Conservation (phyloP, 2,888 invertebrate species). For the Brenthis hecate region DNA sequence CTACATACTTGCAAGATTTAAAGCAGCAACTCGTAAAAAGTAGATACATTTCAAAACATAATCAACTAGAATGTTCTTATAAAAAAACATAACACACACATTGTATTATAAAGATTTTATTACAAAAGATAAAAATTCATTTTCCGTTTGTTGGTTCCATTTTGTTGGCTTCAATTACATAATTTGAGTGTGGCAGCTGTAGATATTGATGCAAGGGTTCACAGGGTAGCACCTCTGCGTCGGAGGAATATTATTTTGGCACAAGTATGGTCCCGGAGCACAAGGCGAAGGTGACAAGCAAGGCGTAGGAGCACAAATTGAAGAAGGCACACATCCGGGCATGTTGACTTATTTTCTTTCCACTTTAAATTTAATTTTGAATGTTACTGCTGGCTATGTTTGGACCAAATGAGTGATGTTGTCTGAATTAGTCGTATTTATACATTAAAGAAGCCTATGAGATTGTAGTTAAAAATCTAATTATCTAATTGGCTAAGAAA, state of each 20-base stretch:
- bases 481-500: conserved; percentile 33
- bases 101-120: too few relatives aligned
- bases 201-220: conserved; percentile 74
- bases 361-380: conserved; percentile 26
- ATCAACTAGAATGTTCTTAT: too few relatives aligned
- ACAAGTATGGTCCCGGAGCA: conserved; percentile 45
- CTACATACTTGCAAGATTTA: too few relatives aligned
- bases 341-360: conserved; percentile 33
- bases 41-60: too few relatives aligned
- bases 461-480: conserved; percentile 25
- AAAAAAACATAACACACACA: too few relatives aligned
- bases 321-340: conserved; percentile 36
- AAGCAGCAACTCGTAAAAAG: too few relatives aligned
- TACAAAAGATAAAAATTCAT: too few relatives aligned
- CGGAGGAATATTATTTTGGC: conserved; percentile 50
- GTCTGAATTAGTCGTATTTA: conserved; percentile 31
- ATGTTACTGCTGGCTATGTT: conserved; percentile 8
- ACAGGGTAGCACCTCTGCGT: conserved; percentile 53
- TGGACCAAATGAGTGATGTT: conserved; percentile 33
- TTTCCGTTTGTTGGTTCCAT: too few relatives aligned
- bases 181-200: conserved; percentile 75
- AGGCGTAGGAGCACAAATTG: conserved; percentile 39
- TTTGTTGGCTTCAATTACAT: conserved; percentile 49
- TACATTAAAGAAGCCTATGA: conserved; percentile 30
- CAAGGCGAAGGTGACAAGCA: conserved; percentile 39